phyloP scores from a whole-genome alignment of 2,888 invertebrate species.

The Chymomyza amoena region DNA sequence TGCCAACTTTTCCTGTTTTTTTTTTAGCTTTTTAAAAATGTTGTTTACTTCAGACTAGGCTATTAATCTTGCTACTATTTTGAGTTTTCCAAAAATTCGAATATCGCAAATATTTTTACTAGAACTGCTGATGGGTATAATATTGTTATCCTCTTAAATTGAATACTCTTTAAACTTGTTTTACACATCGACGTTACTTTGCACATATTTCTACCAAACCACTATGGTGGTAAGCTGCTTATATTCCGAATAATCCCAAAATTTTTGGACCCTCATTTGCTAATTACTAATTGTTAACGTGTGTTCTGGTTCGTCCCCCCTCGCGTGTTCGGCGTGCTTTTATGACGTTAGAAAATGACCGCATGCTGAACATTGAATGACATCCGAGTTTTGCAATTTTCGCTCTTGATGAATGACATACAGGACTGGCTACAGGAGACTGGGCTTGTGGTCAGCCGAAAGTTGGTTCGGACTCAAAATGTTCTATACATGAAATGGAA shows the following conservation, averaged over 20 bases:
- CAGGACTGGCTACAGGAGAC: background rate
- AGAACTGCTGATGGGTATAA: too few relatives aligned
- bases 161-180: background rate
- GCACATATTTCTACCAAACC: background rate
- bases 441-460: background rate
- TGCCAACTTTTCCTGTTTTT: too few relatives aligned
- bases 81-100: too few relatives aligned
- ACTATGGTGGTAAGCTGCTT: background rate
- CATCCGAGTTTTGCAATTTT: slow-evolving; percentile 25
- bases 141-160: too few relatives aligned
- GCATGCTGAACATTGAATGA: slow-evolving; percentile 12
- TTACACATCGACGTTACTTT: background rate
- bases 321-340: background rate
- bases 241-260: background rate
- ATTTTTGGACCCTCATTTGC: background rate
- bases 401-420: slow-evolving; percentile 28
- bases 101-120: too few relatives aligned
- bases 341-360: background rate
- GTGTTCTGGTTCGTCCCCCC: background rate
- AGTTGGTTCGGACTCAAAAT: background rate
- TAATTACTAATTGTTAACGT: background rate
- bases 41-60: too few relatives aligned
- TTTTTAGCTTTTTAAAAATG: too few relatives aligned
- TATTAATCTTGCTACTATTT: too few relatives aligned
- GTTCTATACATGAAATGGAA: slow-evolving; percentile 8